Percentiles rank a stretch among this genome's conserved stretches.
Evolutionary conservation across 2,888 invertebrate genomes (phyloP).

Genomic region (Axea sp.): DNA sequence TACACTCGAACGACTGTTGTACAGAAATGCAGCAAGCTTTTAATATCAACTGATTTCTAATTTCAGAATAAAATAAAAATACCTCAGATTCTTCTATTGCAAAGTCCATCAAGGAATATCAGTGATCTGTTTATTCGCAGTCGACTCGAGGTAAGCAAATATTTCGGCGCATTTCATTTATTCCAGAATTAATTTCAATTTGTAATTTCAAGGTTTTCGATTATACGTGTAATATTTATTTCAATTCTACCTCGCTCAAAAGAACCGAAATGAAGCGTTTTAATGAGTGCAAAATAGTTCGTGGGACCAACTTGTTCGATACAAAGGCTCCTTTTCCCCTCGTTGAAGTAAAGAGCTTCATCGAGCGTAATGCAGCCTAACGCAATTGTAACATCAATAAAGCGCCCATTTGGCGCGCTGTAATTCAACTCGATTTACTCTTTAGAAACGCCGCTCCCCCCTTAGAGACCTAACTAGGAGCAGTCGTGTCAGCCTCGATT

Average conservation of each 20-base stretch:
- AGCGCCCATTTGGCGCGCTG: conserved; percentile 54
- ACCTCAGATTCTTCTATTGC: conserved; percentile 70
- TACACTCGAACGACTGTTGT: too few relatives aligned
- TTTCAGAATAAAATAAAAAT: conserved; percentile 73
- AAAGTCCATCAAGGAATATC: conserved; percentile 66
- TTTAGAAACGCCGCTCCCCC: conserved; percentile 36
- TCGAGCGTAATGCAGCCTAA: conserved; percentile 39
- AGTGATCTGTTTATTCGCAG: conserved; percentile 73
- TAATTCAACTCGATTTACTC: conserved; percentile 61
- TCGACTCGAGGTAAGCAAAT: conserved; percentile 71
- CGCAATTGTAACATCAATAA: conserved; percentile 62
- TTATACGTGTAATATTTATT: too few relatives aligned
- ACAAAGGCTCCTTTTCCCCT: conserved; percentile 31
- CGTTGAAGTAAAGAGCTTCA: conserved; percentile 24
- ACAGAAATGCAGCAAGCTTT: too few relatives aligned
- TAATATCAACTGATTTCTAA: neutral
- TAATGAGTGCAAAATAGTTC: conserved; percentile 16
- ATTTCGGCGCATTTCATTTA: too few relatives aligned
- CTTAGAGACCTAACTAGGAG: conserved; percentile 22
- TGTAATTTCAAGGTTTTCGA: too few relatives aligned
- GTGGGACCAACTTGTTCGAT: conserved; percentile 21
- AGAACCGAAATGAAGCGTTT: conserved; percentile 1
- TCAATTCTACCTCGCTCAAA: too few relatives aligned
- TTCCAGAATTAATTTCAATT: too few relatives aligned
- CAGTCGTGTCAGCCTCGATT: conserved; percentile 28